Evolutionary conservation across 1,140 invertebrate species (phyloP).

Genomic region (Caenorhabditis briggsae): DNA sequence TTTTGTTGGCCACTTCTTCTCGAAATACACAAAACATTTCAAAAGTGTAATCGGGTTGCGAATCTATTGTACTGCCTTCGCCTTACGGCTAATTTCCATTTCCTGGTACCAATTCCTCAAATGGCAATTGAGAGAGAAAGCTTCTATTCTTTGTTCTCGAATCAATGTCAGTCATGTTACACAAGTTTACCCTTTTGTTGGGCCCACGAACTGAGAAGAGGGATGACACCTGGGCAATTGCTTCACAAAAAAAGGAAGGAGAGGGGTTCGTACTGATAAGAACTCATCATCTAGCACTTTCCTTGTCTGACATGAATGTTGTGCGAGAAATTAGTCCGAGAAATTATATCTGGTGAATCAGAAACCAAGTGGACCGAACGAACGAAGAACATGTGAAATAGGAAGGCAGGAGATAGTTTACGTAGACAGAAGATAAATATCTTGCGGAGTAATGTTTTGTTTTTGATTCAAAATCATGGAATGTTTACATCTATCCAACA

Average conservation of each 20-base stretch:
- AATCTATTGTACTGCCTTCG: not conserved
- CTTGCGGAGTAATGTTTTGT: not conserved
- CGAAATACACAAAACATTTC: not conserved
- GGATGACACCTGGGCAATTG: not conserved
- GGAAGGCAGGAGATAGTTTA: not conserved
- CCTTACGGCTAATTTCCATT: not conserved
- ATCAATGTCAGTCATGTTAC: not conserved
- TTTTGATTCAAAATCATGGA: slow-evolving; percentile 7
- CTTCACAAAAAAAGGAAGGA: not conserved
- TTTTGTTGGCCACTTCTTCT: not conserved
- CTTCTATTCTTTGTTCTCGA: slow-evolving; percentile 24
- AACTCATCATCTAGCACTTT: not conserved
- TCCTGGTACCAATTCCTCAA: slow-evolving; percentile 47
- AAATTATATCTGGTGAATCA: not conserved
- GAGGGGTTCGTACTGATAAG: slow-evolving; percentile 16
- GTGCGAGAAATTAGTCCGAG: not conserved
- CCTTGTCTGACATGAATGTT: not conserved
- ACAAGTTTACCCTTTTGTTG: slow-evolving; percentile 50
- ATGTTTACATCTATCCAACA: slow-evolving; percentile 10
- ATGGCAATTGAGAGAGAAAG: not conserved
- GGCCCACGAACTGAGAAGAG: not conserved
- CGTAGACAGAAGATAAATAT: not conserved
- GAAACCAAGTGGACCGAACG: not conserved
- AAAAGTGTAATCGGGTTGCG: slow-evolving; percentile 8
- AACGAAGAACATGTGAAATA: not conserved